phyloP scores from a whole-genome alignment of 2,888 invertebrate species.

The Caenorhabditis macrosperma region DNA sequence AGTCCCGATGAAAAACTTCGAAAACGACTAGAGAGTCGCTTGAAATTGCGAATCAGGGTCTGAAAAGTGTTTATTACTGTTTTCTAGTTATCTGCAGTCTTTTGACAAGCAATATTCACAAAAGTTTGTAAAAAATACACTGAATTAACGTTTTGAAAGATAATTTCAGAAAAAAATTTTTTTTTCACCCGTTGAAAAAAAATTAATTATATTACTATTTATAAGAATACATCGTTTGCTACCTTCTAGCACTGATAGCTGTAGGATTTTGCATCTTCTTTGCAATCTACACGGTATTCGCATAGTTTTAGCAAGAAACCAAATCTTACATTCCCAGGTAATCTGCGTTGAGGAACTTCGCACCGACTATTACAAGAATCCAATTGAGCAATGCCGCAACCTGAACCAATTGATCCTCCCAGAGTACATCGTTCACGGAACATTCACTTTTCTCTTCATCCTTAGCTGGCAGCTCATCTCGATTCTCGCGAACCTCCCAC shows the following conservation, averaged over 20 bases:
- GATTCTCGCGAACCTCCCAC: constrained; percentile 86
- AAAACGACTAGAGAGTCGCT: no score
- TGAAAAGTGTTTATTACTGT: no score
- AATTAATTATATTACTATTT: no score
- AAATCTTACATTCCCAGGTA: constrained; percentile 83
- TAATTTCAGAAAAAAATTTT: no score
- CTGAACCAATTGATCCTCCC: constrained; percentile 96
- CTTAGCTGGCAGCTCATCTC: constrained; percentile 83
- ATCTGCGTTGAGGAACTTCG: constrained; percentile 99
- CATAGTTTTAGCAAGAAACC: not conserved
- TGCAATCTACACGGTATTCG: constrained; percentile 91
- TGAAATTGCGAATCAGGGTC: no score
- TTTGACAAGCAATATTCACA: no score
- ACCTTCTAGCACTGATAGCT: constrained; percentile 93
- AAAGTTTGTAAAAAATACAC: no score
- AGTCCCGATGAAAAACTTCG: no score
- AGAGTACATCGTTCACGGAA: constrained; percentile 93
- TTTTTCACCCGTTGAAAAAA: no score
- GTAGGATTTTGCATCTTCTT: constrained; percentile 99
- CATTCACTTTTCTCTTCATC: constrained; percentile 92
- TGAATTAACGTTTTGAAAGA: no score
- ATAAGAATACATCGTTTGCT: no score
- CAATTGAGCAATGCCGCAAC: constrained; percentile 98
- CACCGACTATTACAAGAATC: constrained; percentile 99
- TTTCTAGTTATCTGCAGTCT: no score